phyloP scores from a whole-genome alignment of 1,140 invertebrate species.

The Melanaphis sacchari region DNA sequence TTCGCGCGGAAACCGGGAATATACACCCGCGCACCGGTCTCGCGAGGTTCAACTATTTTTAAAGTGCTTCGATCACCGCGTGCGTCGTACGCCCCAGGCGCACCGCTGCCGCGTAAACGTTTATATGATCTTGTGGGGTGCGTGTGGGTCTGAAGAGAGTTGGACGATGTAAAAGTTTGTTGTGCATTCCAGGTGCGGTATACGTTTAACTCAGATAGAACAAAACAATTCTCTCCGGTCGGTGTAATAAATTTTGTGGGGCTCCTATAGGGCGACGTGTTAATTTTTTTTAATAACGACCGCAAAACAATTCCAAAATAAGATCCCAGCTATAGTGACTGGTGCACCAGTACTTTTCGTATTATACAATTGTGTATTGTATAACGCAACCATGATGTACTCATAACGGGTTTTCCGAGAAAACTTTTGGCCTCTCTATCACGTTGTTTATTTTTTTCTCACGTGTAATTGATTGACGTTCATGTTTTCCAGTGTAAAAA shows the following conservation, averaged over 20 bases:
- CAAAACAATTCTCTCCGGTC: neutral
- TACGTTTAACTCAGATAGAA: neutral
- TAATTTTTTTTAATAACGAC: conserved; percentile 11
- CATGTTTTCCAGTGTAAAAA: no score
- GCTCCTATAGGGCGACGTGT: neutral
- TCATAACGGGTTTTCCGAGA: neutral
- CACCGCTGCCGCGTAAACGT: neutral
- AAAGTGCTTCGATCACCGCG: conserved; percentile 10
- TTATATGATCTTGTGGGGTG: neutral
- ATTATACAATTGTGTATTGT: neutral
- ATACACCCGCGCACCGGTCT: neutral
- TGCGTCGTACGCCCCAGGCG: neutral
- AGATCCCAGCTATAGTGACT: neutral
- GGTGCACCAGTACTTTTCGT: neutral
- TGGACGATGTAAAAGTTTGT: neutral
- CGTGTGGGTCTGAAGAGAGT: neutral
- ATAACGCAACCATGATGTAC: no score
- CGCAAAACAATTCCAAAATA: neutral
- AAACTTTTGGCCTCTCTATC: neutral
- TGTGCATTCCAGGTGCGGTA: neutral
- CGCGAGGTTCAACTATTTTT: neutral
- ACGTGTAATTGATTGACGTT: neutral
- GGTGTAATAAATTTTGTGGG: neutral
- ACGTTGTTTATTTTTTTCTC: neutral
- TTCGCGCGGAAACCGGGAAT: neutral